Evolutionary conservation across 1,140 invertebrate genomes (phyloP).

Genomic region (Zaprionus ornatus): DNA sequence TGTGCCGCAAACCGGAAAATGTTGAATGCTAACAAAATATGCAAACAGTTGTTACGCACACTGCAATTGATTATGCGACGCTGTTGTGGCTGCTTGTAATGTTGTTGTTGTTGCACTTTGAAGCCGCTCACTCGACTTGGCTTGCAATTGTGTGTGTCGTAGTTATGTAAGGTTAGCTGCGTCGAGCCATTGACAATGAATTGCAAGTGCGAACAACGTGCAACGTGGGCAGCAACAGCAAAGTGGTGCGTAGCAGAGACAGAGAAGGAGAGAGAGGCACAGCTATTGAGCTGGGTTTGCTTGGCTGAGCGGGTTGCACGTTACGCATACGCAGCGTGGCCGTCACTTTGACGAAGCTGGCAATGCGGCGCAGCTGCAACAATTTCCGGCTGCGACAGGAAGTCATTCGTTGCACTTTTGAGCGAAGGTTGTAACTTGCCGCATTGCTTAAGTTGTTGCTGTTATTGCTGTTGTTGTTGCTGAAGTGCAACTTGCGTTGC

Average conservation of each 20-base stretch:
- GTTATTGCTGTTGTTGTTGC: background rate
- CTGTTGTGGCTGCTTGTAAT: slow-evolving; percentile 17
- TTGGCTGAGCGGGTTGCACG: background rate
- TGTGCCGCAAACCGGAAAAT: slow-evolving; percentile 49
- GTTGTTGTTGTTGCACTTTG: slow-evolving; percentile 30
- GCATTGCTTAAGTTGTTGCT: background rate
- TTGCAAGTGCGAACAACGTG: slow-evolving; percentile 42
- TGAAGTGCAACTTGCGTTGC: background rate
- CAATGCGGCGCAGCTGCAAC: slow-evolving; percentile 7
- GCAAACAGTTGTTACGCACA: slow-evolving; percentile 45
- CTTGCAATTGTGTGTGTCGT: background rate
- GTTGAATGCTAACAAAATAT: slow-evolving; percentile 50
- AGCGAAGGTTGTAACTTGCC: slow-evolving; percentile 29
- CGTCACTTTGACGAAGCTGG: slow-evolving; percentile 29
- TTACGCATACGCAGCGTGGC: slow-evolving; percentile 48
- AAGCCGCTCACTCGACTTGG: slow-evolving; percentile 29
- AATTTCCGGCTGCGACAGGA: slow-evolving; percentile 32
- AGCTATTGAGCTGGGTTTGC: background rate
- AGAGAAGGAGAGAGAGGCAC: background rate
- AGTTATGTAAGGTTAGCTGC: slow-evolving; percentile 44
- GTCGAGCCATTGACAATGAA: slow-evolving; percentile 54
- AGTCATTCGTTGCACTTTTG: slow-evolving; percentile 33
- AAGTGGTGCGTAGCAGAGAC: background rate
- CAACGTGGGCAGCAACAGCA: slow-evolving; percentile 24
- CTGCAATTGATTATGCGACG: slow-evolving; percentile 44